phyloP scores from a whole-genome alignment of 2,797 vertebrate species.

The Euphonia xanthogaster region DNA sequence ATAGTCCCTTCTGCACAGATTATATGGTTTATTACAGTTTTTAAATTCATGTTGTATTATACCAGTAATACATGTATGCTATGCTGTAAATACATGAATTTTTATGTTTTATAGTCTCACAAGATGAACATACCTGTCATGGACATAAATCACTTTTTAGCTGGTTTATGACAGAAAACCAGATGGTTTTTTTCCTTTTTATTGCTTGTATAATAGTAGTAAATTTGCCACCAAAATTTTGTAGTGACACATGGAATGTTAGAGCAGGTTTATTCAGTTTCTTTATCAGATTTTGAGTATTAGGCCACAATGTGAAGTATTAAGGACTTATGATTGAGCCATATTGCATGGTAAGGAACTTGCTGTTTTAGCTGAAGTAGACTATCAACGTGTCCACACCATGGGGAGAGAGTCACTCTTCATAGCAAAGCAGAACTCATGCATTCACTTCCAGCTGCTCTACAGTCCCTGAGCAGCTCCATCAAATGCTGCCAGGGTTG shows the following conservation, averaged over 20 bases:
- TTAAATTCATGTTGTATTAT: not conserved
- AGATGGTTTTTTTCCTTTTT: not conserved
- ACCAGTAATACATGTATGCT: not conserved
- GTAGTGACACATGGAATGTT: not conserved
- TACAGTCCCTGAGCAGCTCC: not conserved
- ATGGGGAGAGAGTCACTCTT: not conserved
- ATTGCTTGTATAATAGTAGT: not conserved
- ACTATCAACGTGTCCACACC: not conserved
- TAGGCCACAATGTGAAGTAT: not conserved
- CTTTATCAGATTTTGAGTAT: not conserved
- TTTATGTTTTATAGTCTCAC: not conserved
- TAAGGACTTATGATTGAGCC: not conserved
- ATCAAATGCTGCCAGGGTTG: not conserved
- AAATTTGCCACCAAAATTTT: not conserved
- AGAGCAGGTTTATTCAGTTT: not conserved
- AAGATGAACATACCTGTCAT: not conserved
- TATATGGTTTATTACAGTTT: not conserved
- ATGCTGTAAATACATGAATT: not conserved
- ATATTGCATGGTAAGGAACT: not conserved
- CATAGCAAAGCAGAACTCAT: not conserved
- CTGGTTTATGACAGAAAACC: not conserved
- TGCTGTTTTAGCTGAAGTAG: not conserved
- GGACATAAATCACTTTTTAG: not conserved
- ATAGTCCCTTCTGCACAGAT: not conserved
- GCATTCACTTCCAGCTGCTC: not conserved